phyloP scores from a whole-genome alignment of 2,797 vertebrate genomes.

The Clamator glandarius region DNA sequence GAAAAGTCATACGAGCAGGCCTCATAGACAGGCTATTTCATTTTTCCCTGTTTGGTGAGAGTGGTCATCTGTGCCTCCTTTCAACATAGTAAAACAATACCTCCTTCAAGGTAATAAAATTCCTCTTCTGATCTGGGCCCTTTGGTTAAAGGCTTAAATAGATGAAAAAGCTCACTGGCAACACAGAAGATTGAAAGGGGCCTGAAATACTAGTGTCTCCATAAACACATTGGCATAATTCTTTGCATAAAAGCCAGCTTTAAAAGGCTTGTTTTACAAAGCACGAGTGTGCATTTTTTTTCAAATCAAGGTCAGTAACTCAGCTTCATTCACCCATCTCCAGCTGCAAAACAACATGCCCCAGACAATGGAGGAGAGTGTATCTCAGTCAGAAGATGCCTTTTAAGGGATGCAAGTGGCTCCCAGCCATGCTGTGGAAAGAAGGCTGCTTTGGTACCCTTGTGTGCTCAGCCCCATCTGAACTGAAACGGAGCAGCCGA shows the following conservation, averaged over 20 bases:
- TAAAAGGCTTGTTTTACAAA: slow-evolving; percentile 37
- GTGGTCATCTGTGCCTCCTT: slow-evolving; percentile 16
- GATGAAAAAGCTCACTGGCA: not conserved
- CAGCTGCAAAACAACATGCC: slow-evolving; percentile 50
- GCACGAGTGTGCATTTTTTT: slow-evolving; percentile 21
- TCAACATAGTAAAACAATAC: not conserved
- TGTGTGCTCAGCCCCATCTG: not conserved
- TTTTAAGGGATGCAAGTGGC: slow-evolving; percentile 20
- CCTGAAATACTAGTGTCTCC: slow-evolving; percentile 9
- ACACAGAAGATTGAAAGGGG: not conserved
- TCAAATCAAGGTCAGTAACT: slow-evolving; percentile 35
- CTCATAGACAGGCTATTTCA: not conserved
- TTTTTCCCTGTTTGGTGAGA: not conserved
- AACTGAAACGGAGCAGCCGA: not conserved
- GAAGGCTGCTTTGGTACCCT: slow-evolving; percentile 1
- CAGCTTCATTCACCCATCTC: slow-evolving; percentile 53
- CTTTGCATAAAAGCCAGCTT: slow-evolving; percentile 43
- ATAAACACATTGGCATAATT: not conserved
- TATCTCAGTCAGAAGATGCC: slow-evolving; percentile 8
- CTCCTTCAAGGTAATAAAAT: not conserved
- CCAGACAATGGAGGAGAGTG: slow-evolving; percentile 15
- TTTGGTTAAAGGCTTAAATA: slow-evolving; percentile 15
- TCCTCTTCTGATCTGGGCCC: slow-evolving; percentile 4
- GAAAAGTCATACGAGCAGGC: not conserved
- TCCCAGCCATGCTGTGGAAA: not conserved